Percentiles rank a stretch among this genome's conserved stretches.
These are phyloP conservation scores for Scaptomyza flava DNA, from an alignment of 2,888 invertebrate species.

Conservation along the genomic window DNA sequence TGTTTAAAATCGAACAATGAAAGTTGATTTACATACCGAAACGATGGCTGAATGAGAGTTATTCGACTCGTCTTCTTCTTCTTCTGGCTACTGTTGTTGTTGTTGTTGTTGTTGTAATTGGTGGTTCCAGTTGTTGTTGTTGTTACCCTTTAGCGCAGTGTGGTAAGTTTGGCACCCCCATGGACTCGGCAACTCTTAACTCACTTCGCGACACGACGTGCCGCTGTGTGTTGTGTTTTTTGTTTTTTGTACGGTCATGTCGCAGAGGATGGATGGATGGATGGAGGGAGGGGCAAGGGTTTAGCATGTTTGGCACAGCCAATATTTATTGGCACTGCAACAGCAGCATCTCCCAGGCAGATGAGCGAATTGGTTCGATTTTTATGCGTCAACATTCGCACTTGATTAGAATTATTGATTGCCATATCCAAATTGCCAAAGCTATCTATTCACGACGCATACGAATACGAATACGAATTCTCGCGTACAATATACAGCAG, in stretches of 20 bases:
- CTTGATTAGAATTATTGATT: conserved; percentile 81
- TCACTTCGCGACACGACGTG: conserved; percentile 43
- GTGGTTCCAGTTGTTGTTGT: conserved; percentile 42
- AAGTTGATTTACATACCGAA: conserved; percentile 85
- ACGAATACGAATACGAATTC: conserved; percentile 7
- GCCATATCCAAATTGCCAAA: conserved; percentile 61
- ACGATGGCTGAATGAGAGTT: conserved; percentile 61
- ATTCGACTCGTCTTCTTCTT: conserved; percentile 20
- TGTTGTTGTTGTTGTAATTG: conserved; percentile 35
- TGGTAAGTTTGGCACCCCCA: conserved; percentile 59
- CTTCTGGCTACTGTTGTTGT: neutral
- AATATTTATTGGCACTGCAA: conserved; percentile 53
- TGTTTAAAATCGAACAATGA: conserved; percentile 81
- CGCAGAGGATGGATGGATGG: neutral
- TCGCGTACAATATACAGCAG: conserved; percentile 3
- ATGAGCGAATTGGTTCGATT: conserved; percentile 61
- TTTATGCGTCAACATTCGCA: conserved; percentile 78
- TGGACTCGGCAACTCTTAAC: conserved; percentile 36
- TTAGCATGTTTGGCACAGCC: conserved; percentile 39
- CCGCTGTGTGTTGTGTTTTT: conserved; percentile 52
- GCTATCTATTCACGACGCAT: conserved; percentile 48
- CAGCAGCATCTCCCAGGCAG: conserved; percentile 41
- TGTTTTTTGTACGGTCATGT: conserved; percentile 69
- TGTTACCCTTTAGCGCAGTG: conserved; percentile 42
- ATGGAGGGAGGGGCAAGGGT: neutral